phyloP scores from a whole-genome alignment of 2,797 vertebrate species.

The Molossus molossus region DNA sequence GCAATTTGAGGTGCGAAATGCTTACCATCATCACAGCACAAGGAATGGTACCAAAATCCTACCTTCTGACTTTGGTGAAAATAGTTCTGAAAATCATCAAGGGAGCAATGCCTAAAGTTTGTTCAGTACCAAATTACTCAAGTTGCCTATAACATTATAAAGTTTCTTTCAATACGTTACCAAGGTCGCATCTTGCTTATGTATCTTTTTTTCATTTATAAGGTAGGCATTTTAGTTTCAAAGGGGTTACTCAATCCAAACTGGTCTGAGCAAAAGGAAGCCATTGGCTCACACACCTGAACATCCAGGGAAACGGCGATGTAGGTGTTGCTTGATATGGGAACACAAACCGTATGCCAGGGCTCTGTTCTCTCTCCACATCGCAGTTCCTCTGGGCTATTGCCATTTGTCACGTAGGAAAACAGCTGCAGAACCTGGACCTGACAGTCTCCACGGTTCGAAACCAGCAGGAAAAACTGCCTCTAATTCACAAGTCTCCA shows the following conservation, averaged over 20 bases:
- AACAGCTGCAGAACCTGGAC: not conserved
- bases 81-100: not conserved
- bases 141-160: conserved; percentile 8
- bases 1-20: not conserved
- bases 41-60: not conserved
- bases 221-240: not conserved
- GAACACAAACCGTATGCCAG: not conserved
- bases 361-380: not conserved
- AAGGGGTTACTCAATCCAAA: not conserved
- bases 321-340: not conserved
- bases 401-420: conserved; percentile 16
- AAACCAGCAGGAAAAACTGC: not conserved
- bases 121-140: not conserved
- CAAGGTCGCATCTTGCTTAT: not conserved
- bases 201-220: not conserved
- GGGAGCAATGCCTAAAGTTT: not conserved
- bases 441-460: not conserved
- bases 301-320: not conserved
- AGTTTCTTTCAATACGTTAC: not conserved
- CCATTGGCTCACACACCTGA: not conserved
- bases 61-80: not conserved
- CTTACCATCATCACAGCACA: not conserved
- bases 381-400: not conserved
- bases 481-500: not conserved
- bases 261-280: not conserved